Conservation (phyloP, 64 coral and sea anemone species). For the Platygyra sinensis region DNA sequence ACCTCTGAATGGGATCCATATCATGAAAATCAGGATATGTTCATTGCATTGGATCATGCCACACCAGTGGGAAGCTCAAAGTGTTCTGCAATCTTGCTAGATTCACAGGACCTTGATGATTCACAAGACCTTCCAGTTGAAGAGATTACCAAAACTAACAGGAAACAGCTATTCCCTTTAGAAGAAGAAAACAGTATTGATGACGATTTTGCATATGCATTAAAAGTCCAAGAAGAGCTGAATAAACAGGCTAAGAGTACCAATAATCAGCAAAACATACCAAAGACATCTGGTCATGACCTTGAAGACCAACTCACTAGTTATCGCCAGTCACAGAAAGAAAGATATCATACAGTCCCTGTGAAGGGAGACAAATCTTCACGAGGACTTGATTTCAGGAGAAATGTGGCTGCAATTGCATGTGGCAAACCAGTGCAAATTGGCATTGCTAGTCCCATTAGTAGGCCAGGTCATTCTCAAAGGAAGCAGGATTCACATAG, state of each 20-base stretch:
- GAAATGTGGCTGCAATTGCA: conserved; percentile 56
- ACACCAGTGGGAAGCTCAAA: background rate
- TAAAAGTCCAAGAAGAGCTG: conserved; percentile 15
- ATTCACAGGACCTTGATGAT: conserved; percentile 43
- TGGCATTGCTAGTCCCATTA: background rate
- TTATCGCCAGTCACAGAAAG: conserved; percentile 30
- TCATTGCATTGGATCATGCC: background rate
- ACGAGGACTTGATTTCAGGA: conserved; percentile 40
- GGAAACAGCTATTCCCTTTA: background rate
- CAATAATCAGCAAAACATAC: background rate
- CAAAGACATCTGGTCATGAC: background rate
- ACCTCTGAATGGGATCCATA: background rate
- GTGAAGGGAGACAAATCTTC: conserved; percentile 1
- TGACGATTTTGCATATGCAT: conserved; percentile 9
- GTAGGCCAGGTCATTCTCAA: background rate
- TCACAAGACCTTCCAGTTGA: background rate
- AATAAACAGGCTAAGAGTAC: background rate
- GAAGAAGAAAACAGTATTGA: background rate
- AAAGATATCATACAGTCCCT: background rate
- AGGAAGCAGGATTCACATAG: background rate
- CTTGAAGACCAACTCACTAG: conserved; percentile 7
- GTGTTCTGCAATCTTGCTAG: conserved; percentile 33
- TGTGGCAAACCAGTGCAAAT: conserved; percentile 41
- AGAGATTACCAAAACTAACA: background rate
- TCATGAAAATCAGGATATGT: background rate